A percentile compares a stretch with the other conserved stretches of the same genome.
These are phyloP conservation scores for Dryococelus australis DNA, from an alignment of 2,888 invertebrate species.

Conservation along the genomic window DNA sequence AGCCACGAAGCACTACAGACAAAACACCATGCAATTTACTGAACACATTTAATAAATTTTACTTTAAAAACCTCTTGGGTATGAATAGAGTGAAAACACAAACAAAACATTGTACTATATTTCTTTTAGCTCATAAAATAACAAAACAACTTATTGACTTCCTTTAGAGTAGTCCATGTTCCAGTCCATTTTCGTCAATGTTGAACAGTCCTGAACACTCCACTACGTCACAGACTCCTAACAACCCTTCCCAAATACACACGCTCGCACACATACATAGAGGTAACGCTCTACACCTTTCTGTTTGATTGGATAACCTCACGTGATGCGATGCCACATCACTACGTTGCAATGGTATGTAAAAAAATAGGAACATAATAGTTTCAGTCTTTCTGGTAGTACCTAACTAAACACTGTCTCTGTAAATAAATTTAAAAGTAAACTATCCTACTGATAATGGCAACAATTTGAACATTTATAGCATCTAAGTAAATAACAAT, in stretches of 20 bases:
- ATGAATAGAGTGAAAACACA: background rate
- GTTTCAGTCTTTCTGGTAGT: background rate
- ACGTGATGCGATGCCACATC: background rate
- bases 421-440: background rate
- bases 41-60: background rate
- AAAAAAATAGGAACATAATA: constrained; percentile 5
- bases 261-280: background rate
- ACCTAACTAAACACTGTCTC: background rate
- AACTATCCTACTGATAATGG: background rate
- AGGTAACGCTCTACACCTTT: background rate
- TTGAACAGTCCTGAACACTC: background rate
- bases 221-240: background rate
- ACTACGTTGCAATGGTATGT: background rate
- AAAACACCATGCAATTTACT: background rate
- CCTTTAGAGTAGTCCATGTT: constrained; percentile 10
- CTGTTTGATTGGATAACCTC: background rate
- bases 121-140: constrained; percentile 3
- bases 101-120: background rate
- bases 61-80: background rate
- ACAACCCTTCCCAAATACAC: background rate
- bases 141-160: background rate
- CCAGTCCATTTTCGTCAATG: constrained; percentile 16
- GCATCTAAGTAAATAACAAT: background rate
- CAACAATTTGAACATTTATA: background rate
- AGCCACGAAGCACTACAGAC: background rate